Evolutionary conservation across 2,797 vertebrate genomes (phyloP).

Genomic region (Microctenopoma lineatum): DNA sequence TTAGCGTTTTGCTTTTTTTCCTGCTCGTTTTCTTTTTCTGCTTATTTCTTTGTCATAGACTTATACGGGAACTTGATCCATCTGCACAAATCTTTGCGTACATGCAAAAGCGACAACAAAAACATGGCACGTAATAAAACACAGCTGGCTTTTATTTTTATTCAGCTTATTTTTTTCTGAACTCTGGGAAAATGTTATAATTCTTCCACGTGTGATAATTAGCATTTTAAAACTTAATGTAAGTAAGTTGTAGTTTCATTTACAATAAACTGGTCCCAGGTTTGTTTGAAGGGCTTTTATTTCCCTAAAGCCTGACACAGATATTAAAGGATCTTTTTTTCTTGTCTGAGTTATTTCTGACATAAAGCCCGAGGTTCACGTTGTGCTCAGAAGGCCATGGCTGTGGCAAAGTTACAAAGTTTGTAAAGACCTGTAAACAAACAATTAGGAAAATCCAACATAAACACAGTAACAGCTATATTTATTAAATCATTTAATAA

Average conservation of each 20-base stretch:
- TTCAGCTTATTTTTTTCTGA: slow-evolving; percentile 5
- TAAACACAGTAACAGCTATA: slow-evolving; percentile 17
- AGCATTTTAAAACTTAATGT: not conserved
- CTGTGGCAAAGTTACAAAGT: slow-evolving; percentile 52
- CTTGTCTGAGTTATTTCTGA: slow-evolving; percentile 1
- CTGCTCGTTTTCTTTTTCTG: slow-evolving; percentile 5
- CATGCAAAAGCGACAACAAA: slow-evolving; percentile 7
- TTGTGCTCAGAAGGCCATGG: slow-evolving; percentile 37
- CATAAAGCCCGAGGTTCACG: slow-evolving; percentile 14
- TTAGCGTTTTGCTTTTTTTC: slow-evolving; percentile 34
- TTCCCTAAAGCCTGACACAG: slow-evolving; percentile 9
- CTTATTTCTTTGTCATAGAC: slow-evolving; percentile 17
- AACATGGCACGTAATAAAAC: not conserved
- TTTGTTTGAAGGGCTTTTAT: slow-evolving; percentile 20
- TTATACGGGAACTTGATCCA: slow-evolving; percentile 29
- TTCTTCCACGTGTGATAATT: not conserved
- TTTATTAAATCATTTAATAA: slow-evolving; percentile 7
- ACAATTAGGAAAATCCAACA: slow-evolving; percentile 6
- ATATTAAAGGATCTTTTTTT: slow-evolving; percentile 1
- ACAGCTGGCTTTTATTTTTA: not conserved
- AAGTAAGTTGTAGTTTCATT: not conserved
- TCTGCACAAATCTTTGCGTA: not conserved
- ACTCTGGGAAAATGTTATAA: not conserved
- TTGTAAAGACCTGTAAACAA: slow-evolving; percentile 52
- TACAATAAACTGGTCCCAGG: not conserved